Conservation (phyloP, 2,888 invertebrate species). For the Aphidoletes aphidimyza region DNA sequence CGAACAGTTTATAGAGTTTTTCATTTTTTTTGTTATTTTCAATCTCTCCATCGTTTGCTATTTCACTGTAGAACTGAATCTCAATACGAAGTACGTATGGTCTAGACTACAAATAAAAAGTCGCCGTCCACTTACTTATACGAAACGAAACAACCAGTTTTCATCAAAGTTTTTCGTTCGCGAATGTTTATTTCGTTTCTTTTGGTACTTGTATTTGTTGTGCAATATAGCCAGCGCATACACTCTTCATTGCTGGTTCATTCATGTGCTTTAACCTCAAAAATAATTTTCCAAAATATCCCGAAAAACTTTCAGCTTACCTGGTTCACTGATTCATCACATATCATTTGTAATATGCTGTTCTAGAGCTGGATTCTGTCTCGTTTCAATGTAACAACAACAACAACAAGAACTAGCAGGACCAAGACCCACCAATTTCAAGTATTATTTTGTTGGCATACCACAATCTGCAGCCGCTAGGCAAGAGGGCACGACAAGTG, state of each 20-base stretch:
- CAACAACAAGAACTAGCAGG: background rate
- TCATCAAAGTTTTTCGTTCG: background rate
- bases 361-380: background rate
- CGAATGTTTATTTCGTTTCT: background rate
- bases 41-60: too few species aligned
- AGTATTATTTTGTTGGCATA: too few species aligned
- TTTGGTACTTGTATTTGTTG: background rate
- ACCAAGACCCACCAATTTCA: too few species aligned
- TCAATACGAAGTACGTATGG: too few species aligned
- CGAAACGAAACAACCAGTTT: background rate
- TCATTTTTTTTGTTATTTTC: too few species aligned
- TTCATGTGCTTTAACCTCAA: background rate
- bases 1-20: too few species aligned
- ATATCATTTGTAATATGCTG: background rate
- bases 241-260: background rate
- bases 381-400: background rate
- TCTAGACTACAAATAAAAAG: too few species aligned
- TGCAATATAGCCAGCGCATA: background rate
- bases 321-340: constrained; percentile 8
- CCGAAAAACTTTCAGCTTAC: background rate
- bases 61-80: too few species aligned
- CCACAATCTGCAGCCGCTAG: too few species aligned
- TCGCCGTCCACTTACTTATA: too few species aligned
- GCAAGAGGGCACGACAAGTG: too few species aligned
- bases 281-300: background rate